Base-by-base conservation (phyloP, 1,140 invertebrate species). In the Atopsyche davidsoni region DNA sequence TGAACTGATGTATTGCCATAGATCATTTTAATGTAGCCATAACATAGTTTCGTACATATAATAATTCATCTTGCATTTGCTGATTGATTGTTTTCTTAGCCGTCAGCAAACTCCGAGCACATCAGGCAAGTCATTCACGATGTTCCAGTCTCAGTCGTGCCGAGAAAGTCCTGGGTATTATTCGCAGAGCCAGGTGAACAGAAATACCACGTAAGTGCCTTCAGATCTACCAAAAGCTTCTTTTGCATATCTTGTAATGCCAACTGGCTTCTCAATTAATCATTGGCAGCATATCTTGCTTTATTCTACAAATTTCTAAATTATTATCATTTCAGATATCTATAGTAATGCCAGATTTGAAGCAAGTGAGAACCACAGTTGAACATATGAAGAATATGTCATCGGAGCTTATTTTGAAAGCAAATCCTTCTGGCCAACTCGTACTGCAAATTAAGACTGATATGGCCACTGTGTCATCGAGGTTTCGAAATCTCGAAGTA, bases 321-420 rank as follows among this genome's bases (percentile, higher is more conserved):
- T 52, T 43, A 44, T 28, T 53, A 14, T 14, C 36, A 11, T 56
- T 47, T 24, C 58, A 89, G 82, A 80, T 92, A 43, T 83, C 85
- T 23, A 79, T 92, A 52, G 78, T 84, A 47, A 70, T 92, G 69
- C 88, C 89, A 9, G 69, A 80, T 23, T 65, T 91, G 16, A 89
- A 86, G 60, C 68, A 85, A 24, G 60, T 92, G 7, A 78, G 82
- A 48, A 85, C 79, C 59, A 79, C 89, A 2, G 79, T 91, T 11
- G 90, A 92, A 35, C 77, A 83, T 57, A 83, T 92, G 78, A 87
- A 85, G 62, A 85, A 81, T 42, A 79, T 92, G 64, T 82, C 79
- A 25, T 73, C 81, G 1, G 75, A 75, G 51, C 64, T 92, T 17
- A 74, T 77, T 13, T 69, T 94, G 3, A 76, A 77, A 54, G 88